Evolutionary conservation across 1,140 invertebrate genomes (phyloP), one percentile per base, ranked within the genome.

Genomic region (Ruditapes philippinarum): DNA sequence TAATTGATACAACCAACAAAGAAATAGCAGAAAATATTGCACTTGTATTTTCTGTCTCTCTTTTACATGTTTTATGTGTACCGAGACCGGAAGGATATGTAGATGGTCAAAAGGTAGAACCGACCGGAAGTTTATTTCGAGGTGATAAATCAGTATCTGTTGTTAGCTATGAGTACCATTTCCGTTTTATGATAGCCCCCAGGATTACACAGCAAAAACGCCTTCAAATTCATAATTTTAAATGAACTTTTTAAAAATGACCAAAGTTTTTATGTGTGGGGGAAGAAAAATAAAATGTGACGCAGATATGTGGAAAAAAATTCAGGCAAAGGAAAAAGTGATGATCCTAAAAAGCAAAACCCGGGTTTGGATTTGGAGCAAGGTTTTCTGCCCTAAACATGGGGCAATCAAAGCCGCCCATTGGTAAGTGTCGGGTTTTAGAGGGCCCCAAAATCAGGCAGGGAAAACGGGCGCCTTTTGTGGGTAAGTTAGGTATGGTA

Each of bases 151-250:
- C 83, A 25, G 85, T 93, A 11, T 7, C 33, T 17, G 19, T 62
- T n/a, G 65, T 92, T 22, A 89, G 94, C 0, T 93, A 91, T 14
- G 92, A 94, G 9, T 31, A 81, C 90, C 42, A 92, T 95, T 86
- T 65, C 84, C n/a, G 31, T 2, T 90, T 95, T 60, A 82, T 94
- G 22, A 78, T 91, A 62, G 94, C 94, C 11, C 14, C 89, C 90
- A 1, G 94, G 94, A 2, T 92, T 91, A 28, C 36, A 92, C 22
- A 54, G 89, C 45, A 85, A 83, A 70, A 40, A 93, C 94, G 0
- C 94, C 94, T n/a, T 92, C 89, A 36, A 95, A 95, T 83, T 54
- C 88, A 49, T 93, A 92, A 62, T 62, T 94, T 14, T 25, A 79
- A 14, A 38, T 57, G 36, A 68, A 40, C 12, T 91, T 89, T 79